Base-by-base conservation (phyloP, 2,113 vertebrate genomes). In the Emydocephalus ijimae region DNA sequence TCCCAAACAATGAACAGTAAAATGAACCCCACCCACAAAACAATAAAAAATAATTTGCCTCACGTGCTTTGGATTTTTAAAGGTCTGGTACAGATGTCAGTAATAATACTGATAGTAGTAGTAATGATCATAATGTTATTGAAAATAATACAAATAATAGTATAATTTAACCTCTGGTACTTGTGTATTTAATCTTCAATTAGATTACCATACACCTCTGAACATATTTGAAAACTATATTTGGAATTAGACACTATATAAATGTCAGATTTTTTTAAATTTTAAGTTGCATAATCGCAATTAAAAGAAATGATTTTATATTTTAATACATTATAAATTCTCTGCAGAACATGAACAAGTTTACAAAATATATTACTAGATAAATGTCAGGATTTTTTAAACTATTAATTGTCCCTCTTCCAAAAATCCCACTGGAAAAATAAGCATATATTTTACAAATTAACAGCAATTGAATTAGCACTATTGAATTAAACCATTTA, bases 341-440 rank as follows among this genome's bases (percentile, higher is more conserved):
- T 29, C 29, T 89, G 8, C 90, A 94, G 92, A 94, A 94, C 26
- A 90, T 0, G 50, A 94, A 26, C 1, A 87, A 59, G 0, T 43
- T 96, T 88, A 81, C 94, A 94, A 96, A 95, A 90, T 91, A 86
- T 34, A 95, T 85, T 1, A 0, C 4, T 45, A 87, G 59, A 50
- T 92, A 92, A 94, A 93, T 94, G 94, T 94, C 69, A 90, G 39
- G 43, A 43, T 95, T 39, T 87, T 93, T 95, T 23, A 74, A 90
- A 95, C 88, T 90, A 95, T 94, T 64, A 64, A 64, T 29, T 29
- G 3, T 64, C 10, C 2, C 24, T 64, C 26, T 29, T 64, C 61
- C 10, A 64, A 29, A 29, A 64, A 24, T 95, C 59, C 81, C 93
- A 94, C 56, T 95, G 43, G 39, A 45, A 86, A 20, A 43, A 86